Evolutionary conservation across 2,888 invertebrate species (phyloP).

Genomic region (Campopleginae sp.): DNA sequence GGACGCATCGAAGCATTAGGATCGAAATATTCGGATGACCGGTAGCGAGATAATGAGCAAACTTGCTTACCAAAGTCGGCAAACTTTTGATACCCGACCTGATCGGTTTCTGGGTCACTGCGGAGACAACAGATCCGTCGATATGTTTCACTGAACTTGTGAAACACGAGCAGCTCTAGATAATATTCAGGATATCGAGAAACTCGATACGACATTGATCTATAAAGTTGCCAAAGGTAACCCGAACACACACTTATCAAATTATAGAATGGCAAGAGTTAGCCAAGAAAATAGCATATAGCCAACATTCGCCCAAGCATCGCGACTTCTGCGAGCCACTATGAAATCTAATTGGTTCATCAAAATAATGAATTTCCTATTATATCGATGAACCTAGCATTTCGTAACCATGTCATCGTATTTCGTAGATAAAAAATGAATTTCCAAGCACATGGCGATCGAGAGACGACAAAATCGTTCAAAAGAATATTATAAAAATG

Average conservation of each 20-base stretch:
- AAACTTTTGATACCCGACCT: neutral
- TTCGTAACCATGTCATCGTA: neutral
- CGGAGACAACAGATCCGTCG: neutral
- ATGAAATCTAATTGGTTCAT: neutral
- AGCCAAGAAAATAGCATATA: neutral
- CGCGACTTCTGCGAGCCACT: neutral
- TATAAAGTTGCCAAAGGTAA: neutral
- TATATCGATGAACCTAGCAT: neutral
- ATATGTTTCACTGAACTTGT: neutral
- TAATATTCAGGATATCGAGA: neutral
- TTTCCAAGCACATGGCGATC: neutral
- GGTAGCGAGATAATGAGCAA: slow-evolving; percentile 5
- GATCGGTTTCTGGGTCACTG: neutral
- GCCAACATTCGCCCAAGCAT: no score
- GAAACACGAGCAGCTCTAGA: neutral
- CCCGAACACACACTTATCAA: neutral
- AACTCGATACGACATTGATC: neutral
- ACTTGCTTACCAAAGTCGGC: neutral
- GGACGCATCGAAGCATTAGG: neutral
- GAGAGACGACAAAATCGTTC: no score
- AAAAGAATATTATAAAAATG: neutral
- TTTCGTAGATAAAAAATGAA: neutral
- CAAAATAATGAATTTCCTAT: neutral
- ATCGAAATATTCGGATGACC: neutral
- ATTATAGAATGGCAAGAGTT: neutral